phyloP scores from a whole-genome alignment of 1,140 invertebrate genomes.

The Sesamia nonagrioides region DNA sequence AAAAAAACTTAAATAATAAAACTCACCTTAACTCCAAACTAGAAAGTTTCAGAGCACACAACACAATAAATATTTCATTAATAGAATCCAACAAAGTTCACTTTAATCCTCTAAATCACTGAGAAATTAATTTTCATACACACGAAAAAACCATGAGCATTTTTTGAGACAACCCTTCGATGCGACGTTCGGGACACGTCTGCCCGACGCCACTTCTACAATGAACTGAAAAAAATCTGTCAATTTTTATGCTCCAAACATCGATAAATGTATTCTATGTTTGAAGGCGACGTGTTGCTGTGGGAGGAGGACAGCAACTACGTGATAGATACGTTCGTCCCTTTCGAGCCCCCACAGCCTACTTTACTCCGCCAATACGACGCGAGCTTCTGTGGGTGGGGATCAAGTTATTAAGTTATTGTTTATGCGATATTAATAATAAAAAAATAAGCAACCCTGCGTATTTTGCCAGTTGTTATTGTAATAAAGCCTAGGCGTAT shows the following conservation, averaged over 20 bases:
- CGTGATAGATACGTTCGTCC: conserved; percentile 67
- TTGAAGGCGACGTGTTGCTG: conserved; percentile 81
- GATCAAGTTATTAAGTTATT: conserved; percentile 85
- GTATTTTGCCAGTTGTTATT: conserved; percentile 70
- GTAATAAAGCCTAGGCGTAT: conserved; percentile 69
- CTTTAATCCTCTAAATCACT: conserved; percentile 54
- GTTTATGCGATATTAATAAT: conserved; percentile 85
- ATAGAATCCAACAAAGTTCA: conserved; percentile 62
- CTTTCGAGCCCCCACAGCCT: conserved; percentile 81
- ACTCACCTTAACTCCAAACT: conserved; percentile 21
- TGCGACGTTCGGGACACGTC: conserved; percentile 58
- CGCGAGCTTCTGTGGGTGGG: conserved; percentile 78
- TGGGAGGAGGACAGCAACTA: conserved; percentile 63
- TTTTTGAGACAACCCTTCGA: conserved; percentile 77
- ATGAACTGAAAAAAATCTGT: conserved; percentile 86
- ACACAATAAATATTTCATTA: conserved; percentile 56
- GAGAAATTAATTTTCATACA: conserved; percentile 48
- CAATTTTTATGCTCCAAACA: conserved; percentile 86
- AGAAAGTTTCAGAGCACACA: conserved; percentile 55
- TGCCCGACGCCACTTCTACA: conserved; percentile 68
- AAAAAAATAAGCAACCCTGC: conserved; percentile 79
- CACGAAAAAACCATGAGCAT: conserved; percentile 58
- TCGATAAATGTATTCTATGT: conserved; percentile 86
- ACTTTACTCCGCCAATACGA: conserved; percentile 84
- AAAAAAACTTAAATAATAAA: neutral